These are phyloP conservation scores for Nothoprocta perdicaria DNA, from an alignment of 2,113 vertebrate genomes.

Conservation along the genomic window DNA sequence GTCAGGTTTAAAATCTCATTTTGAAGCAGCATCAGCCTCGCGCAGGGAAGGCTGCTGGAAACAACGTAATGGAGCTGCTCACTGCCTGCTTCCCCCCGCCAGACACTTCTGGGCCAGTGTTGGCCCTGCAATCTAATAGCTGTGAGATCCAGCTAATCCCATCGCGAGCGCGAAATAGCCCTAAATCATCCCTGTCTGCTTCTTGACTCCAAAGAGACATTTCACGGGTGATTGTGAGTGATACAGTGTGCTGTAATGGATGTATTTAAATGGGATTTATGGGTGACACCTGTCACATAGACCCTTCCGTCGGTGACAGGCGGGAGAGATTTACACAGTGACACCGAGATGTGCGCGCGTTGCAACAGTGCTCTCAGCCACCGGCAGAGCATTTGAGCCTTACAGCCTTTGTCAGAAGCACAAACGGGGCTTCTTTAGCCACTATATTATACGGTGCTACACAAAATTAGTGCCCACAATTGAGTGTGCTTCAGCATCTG, in stretches of 20 bases:
- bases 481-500: not conserved
- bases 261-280: constrained; percentile 65
- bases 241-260: constrained; percentile 50
- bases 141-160: constrained; percentile 15
- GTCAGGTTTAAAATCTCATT: not conserved
- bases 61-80: not conserved
- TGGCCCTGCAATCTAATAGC: not conserved
- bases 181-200: constrained; percentile 54
- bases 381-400: not conserved
- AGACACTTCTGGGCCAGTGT: not conserved
- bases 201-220: constrained; percentile 48
- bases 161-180: not conserved
- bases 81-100: not conserved
- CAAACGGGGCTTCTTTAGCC: not conserved
- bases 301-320: constrained; percentile 40
- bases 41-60: not conserved
- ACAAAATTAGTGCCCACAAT: not conserved
- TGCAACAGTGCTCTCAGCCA: not conserved
- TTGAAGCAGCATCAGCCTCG: not conserved
- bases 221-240: constrained; percentile 62
- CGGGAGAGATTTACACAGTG: constrained; percentile 63
- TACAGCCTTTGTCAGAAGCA: not conserved
- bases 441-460: not conserved
- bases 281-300: constrained; percentile 66
- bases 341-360: not conserved